Percentiles rank a stretch among this genome's conserved stretches.
Evolutionary conservation across 2,113 vertebrate genomes (phyloP).

Genomic region (Tupaia chinensis): DNA sequence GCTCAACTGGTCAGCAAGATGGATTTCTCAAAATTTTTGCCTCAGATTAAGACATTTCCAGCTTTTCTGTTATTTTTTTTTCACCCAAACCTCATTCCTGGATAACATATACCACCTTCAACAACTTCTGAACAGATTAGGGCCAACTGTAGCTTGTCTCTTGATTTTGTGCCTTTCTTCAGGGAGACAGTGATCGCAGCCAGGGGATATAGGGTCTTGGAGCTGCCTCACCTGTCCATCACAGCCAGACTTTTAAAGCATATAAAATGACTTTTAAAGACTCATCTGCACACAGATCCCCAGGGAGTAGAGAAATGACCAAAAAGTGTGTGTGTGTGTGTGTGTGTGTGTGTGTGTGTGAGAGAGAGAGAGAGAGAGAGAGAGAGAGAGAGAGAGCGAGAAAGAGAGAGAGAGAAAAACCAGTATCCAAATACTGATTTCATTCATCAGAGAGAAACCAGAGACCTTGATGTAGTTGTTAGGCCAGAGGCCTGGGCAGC

Average conservation of each 20-base stretch:
- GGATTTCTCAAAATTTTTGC: not conserved
- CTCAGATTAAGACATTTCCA: not conserved
- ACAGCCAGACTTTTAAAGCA: constrained; percentile 74
- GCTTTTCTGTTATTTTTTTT: not conserved
- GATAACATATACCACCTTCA: constrained; percentile 53
- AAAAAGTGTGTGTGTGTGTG: not conserved
- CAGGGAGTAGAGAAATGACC: constrained; percentile 56
- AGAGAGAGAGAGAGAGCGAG: not conserved
- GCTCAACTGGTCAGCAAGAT: not conserved
- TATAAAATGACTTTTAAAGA: constrained; percentile 76
- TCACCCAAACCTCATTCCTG: not conserved
- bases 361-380: accelerated
- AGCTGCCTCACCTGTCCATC: constrained; percentile 26
- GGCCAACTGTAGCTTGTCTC: constrained; percentile 77
- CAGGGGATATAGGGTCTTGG: not conserved
- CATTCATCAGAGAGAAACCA: not conserved
- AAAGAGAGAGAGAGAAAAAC: not conserved
- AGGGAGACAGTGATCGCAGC: constrained; percentile 75
- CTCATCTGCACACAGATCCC: constrained; percentile 62
- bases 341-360: too few relatives aligned
- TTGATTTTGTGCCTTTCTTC: constrained; percentile 79
- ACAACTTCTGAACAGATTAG: constrained; percentile 77
- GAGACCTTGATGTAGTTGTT: not conserved
- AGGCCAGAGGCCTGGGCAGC: too few relatives aligned
- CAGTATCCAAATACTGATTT: not conserved